Percentiles rank a stretch among this genome's conserved stretches.
Conservation (phyloP, 2,797 vertebrate genomes). For the Pyrocephalus nanus region DNA sequence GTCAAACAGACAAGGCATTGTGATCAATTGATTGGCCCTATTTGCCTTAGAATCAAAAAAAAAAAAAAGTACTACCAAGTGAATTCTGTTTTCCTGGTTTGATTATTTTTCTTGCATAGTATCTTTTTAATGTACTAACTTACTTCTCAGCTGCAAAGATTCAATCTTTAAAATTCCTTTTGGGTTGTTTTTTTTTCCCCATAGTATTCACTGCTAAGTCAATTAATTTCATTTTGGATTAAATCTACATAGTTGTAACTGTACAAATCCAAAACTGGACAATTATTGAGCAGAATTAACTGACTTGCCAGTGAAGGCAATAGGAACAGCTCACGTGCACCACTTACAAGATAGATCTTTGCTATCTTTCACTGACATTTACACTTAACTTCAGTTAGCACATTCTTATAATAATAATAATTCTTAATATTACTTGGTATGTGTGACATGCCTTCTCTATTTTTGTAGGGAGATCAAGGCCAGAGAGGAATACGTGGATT, state of each 20-base stretch:
- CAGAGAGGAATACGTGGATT: conserved; percentile 87
- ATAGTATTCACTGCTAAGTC: background rate
- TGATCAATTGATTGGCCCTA: background rate
- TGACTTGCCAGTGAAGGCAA: background rate
- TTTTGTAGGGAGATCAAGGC: conserved; percentile 87
- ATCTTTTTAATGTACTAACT: background rate
- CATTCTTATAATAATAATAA: background rate
- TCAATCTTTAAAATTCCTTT: background rate
- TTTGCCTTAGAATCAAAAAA: background rate
- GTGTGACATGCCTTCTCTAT: background rate
- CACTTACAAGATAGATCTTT: background rate
- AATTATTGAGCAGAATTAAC: background rate
- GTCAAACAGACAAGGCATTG: background rate
- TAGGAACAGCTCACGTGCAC: background rate
- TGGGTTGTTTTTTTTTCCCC: background rate
- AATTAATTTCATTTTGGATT: background rate
- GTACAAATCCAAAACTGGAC: background rate
- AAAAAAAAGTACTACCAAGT: background rate
- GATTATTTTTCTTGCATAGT: background rate
- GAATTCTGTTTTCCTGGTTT: background rate
- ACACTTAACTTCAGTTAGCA: background rate
- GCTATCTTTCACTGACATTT: background rate
- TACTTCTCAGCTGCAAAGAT: background rate
- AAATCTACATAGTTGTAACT: background rate
- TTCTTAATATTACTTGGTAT: background rate